These are phyloP conservation scores for Volucella bombylans DNA, from an alignment of 2,888 invertebrate species.

Conservation along the genomic window DNA sequence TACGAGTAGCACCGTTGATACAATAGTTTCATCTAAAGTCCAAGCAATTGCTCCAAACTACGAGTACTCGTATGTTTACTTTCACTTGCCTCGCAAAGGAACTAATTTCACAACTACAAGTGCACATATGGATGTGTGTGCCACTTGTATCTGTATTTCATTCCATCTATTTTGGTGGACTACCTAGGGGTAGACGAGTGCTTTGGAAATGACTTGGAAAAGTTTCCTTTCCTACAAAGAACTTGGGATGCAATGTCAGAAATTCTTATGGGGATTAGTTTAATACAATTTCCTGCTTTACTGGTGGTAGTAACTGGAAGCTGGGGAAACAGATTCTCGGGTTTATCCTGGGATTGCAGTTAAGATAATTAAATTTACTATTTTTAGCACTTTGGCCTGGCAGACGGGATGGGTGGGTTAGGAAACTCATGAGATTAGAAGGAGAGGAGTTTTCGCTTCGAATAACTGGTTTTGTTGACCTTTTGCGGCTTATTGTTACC, in stretches of 20 bases:
- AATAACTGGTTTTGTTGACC: slow-evolving; percentile 12
- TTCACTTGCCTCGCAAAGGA: slow-evolving; percentile 51
- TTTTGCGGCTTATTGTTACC: slow-evolving; percentile 1
- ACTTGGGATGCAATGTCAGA: slow-evolving; percentile 66
- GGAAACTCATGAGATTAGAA: slow-evolving; percentile 43
- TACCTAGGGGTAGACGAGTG: neutral
- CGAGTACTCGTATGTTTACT: slow-evolving; percentile 71
- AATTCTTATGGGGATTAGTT: slow-evolving; percentile 66
- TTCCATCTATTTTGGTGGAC: neutral
- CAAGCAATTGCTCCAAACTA: slow-evolving; percentile 65
- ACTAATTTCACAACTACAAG: slow-evolving; percentile 29
- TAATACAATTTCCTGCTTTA: slow-evolving; percentile 65
- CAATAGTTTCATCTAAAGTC: slow-evolving; percentile 62
- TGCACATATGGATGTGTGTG: neutral
- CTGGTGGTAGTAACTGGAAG: slow-evolving; percentile 6
- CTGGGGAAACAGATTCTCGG: slow-evolving; percentile 3
- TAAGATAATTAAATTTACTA: slow-evolving; percentile 69
- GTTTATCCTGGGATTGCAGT: slow-evolving; percentile 51
- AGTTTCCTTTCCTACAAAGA: slow-evolving; percentile 3
- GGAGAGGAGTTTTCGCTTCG: slow-evolving; percentile 3
- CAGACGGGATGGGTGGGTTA: neutral
- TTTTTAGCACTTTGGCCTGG: slow-evolving; percentile 51
- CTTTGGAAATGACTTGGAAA: neutral
- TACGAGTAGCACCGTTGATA: too few species aligned
- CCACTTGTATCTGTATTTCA: neutral